phyloP scores from a whole-genome alignment of 1,140 invertebrate genomes.

The Sarcophaga bullata region DNA sequence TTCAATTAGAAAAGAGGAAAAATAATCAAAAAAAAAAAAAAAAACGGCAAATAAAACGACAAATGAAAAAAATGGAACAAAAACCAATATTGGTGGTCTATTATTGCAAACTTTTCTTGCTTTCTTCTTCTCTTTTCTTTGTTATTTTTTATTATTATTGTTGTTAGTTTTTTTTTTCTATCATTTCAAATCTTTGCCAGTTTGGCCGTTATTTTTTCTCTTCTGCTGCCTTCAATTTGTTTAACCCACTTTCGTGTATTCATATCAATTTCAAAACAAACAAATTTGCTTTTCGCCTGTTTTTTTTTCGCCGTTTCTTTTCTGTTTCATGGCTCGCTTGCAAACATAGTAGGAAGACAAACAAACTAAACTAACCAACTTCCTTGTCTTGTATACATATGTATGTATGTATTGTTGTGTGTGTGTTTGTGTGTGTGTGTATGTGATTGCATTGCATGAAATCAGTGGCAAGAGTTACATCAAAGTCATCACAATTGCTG shows the following conservation, averaged over 20 bases:
- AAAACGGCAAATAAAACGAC: no score
- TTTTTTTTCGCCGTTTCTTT: background rate
- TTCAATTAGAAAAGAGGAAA: conserved; percentile 7
- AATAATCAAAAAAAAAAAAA: background rate
- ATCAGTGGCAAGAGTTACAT: conserved; percentile 5
- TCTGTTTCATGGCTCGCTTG: background rate
- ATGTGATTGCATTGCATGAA: background rate
- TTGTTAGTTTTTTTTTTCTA: background rate
- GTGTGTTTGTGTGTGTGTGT: background rate
- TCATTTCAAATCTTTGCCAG: background rate
- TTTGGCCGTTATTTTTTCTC: background rate
- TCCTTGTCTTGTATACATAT: background rate
- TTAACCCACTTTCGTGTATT: conserved; percentile 21
- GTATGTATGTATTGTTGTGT: background rate
- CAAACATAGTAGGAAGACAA: background rate
- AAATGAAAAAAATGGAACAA: background rate
- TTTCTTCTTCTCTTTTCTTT: background rate
- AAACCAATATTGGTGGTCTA: conserved; percentile 12
- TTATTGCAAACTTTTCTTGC: background rate
- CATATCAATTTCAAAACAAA: conserved; percentile 27
- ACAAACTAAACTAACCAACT: conserved; percentile 10
- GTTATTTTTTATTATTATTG: background rate
- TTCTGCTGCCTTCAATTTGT: background rate
- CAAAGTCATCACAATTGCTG: conserved; percentile 26
- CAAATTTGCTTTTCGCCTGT: background rate